Percentiles rank a stretch among this genome's conserved stretches.
Evolutionary conservation across 1,140 invertebrate genomes (phyloP).

Genomic region (Andrena cerasifolii): DNA sequence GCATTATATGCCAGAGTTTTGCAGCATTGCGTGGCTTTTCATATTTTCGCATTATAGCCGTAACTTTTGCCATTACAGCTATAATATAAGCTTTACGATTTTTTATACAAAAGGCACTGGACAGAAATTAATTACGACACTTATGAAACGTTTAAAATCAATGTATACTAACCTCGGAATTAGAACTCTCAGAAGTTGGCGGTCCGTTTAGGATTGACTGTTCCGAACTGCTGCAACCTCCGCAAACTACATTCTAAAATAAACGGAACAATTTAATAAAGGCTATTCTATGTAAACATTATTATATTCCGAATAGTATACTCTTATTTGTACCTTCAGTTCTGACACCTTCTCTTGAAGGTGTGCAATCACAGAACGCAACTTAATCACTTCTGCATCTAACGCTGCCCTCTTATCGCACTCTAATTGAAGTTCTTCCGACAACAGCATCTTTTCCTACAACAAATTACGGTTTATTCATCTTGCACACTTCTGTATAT

Average conservation of each 20-base stretch:
- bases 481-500: not conserved
- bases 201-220: slow-evolving; percentile 73
- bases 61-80: slow-evolving; percentile 39
- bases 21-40: slow-evolving; percentile 41
- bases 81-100: slow-evolving; percentile 51
- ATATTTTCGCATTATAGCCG: slow-evolving; percentile 46
- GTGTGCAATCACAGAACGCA: slow-evolving; percentile 66
- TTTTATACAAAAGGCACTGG: slow-evolving; percentile 55
- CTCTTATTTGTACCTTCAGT: slow-evolving; percentile 68
- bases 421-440: slow-evolving; percentile 68
- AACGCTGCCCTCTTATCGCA: slow-evolving; percentile 63
- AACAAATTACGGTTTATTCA: slow-evolving; percentile 19
- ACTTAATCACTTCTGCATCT: slow-evolving; percentile 68
- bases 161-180: slow-evolving; percentile 74
- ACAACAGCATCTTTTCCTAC: slow-evolving; percentile 70
- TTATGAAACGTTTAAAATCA: slow-evolving; percentile 21
- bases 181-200: slow-evolving; percentile 69
- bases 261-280: slow-evolving; percentile 18
- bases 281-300: not conserved
- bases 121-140: slow-evolving; percentile 44
- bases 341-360: slow-evolving; percentile 72
- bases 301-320: not conserved
- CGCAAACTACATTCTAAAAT: slow-evolving; percentile 69
- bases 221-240: slow-evolving; percentile 71
- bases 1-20: slow-evolving; percentile 46